A percentile compares a stretch with the other conserved stretches of the same genome.
Conservation (phyloP, 2,113 vertebrate species). For the Alectura lathami region DNA sequence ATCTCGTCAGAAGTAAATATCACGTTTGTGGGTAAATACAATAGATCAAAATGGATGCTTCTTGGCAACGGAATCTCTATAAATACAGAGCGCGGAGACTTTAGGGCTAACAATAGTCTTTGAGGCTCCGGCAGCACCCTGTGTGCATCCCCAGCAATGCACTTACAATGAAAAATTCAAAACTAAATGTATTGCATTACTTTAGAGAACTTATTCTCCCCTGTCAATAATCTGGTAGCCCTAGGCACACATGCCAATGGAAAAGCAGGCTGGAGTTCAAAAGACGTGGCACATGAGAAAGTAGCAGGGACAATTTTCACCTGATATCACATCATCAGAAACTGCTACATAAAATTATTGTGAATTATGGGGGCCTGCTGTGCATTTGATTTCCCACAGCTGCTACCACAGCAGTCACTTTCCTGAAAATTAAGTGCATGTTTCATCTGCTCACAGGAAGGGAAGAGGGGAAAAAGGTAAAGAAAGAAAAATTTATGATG, state of each 20-base stretch:
- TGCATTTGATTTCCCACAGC: constrained; percentile 78
- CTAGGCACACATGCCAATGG: constrained; percentile 30
- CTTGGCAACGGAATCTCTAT: not conserved
- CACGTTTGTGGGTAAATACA: constrained; percentile 43
- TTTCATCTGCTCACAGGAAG: constrained; percentile 70
- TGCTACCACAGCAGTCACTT: constrained; percentile 75
- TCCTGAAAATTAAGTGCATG: constrained; percentile 78
- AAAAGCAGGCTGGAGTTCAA: constrained; percentile 46
- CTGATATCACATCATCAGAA: constrained; percentile 70
- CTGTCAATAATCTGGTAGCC: constrained; percentile 57
- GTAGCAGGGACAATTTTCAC: constrained; percentile 65
- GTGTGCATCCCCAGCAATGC: not conserved
- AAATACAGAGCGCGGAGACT: constrained; percentile 8
- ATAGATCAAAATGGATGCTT: not conserved
- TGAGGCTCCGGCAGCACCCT: constrained; percentile 5
- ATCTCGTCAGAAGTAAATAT: constrained; percentile 40
- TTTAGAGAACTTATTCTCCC: constrained; percentile 19
- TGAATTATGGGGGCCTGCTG: constrained; percentile 76
- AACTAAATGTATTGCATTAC: constrained; percentile 41
- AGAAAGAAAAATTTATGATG: constrained; percentile 1
- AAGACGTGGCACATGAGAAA: constrained; percentile 34
- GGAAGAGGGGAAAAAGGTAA: constrained; percentile 16
- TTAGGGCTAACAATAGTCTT: not conserved
- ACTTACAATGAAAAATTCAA: constrained; percentile 10
- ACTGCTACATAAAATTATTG: constrained; percentile 74